Percentiles rank a stretch among this genome's conserved stretches.
Evolutionary conservation across 2,797 vertebrate genomes (phyloP).

Genomic region (Syngnathus acus): DNA sequence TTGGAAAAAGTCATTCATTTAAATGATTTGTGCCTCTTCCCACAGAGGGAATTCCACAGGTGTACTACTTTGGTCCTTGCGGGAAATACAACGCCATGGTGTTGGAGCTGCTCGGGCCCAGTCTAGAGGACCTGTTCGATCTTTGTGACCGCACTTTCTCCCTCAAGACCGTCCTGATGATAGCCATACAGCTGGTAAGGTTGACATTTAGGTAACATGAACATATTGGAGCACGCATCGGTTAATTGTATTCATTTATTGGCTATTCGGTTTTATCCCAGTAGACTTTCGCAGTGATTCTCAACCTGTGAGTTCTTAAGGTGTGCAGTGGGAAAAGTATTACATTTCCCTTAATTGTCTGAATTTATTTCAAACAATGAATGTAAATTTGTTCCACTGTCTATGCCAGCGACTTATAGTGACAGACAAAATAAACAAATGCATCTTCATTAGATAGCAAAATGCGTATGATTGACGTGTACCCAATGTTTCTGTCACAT

Average conservation of each 20-base stretch:
- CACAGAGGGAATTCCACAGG: constrained; percentile 97
- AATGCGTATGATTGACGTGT: too few relatives aligned
- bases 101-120: constrained; percentile 93
- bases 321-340: too few relatives aligned
- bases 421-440: too few relatives aligned
- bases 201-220: neutral
- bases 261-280: too few relatives aligned
- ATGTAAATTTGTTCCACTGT: too few relatives aligned
- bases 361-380: too few relatives aligned
- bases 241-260: neutral
- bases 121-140: constrained; percentile 97
- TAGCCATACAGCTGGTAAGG: constrained; percentile 95
- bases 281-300: too few relatives aligned
- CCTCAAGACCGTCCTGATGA: constrained; percentile 98
- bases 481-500: too few relatives aligned
- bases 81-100: constrained; percentile 99
- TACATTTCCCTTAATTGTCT: too few relatives aligned
- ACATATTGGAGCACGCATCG: neutral
- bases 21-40: constrained; percentile 21
- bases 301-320: too few relatives aligned
- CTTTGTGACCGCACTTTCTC: constrained; percentile 96
- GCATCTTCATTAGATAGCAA: too few relatives aligned
- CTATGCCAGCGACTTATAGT: neutral
- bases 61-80: constrained; percentile 97
- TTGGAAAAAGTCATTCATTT: neutral